Conservation (phyloP, 2,797 vertebrate species). For the Hirundo rustica region DNA sequence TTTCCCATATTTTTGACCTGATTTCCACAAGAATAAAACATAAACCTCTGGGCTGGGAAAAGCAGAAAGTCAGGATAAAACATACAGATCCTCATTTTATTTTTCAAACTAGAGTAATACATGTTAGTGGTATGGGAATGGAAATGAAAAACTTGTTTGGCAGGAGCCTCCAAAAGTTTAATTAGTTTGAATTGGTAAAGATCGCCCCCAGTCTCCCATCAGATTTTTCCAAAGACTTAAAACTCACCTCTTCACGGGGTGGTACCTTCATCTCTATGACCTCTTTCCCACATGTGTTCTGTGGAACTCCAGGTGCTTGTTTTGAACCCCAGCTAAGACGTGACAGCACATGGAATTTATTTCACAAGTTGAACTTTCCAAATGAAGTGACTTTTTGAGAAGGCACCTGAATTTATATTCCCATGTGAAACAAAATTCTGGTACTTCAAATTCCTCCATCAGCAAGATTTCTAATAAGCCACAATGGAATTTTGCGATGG, state of each 20-base stretch:
- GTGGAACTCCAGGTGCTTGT: neutral
- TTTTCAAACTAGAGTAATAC: neutral
- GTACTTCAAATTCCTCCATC: neutral
- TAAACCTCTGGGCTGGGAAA: neutral
- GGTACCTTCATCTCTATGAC: neutral
- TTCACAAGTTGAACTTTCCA: neutral
- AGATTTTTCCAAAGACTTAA: neutral
- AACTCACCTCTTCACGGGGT: accelerated
- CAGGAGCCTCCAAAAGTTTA: neutral
- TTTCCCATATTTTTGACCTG: neutral
- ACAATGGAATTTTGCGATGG: accelerated
- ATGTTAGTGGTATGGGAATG: neutral
- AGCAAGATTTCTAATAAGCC: neutral
- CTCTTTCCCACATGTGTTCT: accelerated
- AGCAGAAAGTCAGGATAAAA: neutral
- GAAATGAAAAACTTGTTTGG: accelerated
- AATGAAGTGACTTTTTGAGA: neutral
- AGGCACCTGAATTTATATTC: neutral
- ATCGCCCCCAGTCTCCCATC: neutral
- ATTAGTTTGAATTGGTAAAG: neutral
- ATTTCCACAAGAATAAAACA: neutral
- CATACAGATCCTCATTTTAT: neutral
- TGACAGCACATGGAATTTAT: neutral
- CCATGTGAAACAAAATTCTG: neutral
- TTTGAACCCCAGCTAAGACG: neutral